A percentile compares a stretch with the other conserved stretches of the same genome.
phyloP scores from a whole-genome alignment of 1,140 invertebrate species.

The Xylocopa sonorina region DNA sequence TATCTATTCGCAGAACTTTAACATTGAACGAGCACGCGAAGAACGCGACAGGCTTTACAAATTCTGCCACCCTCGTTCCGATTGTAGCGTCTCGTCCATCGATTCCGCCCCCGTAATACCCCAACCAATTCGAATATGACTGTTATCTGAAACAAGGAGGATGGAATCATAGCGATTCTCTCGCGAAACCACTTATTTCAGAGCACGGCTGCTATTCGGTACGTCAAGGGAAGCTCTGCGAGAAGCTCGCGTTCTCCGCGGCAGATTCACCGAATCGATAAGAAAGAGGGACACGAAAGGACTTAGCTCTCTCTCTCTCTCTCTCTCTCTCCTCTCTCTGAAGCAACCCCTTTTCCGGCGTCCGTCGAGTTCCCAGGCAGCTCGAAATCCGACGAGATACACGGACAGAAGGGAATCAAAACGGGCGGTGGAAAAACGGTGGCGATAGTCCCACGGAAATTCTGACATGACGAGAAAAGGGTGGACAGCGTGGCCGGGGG shows the following conservation, averaged over 20 bases:
- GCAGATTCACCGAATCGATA: conserved; percentile 31
- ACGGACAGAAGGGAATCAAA: conserved; percentile 18
- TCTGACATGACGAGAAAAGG: conserved; percentile 40
- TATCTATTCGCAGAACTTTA: not conserved
- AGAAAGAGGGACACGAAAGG: conserved; percentile 6
- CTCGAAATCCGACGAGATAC: conserved; percentile 21
- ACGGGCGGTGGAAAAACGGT: conserved; percentile 16
- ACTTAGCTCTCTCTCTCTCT: no score
- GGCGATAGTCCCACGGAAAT: conserved; percentile 23
- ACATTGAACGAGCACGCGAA: no score
- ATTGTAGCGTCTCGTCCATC: not conserved
- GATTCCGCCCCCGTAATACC: not conserved
- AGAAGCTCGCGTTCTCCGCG: not conserved
- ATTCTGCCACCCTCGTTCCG: conserved; percentile 2
- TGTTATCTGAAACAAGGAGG: no score
- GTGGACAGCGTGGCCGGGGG: no score
- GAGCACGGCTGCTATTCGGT: conserved; percentile 9
- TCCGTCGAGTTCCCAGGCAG: conserved; percentile 30
- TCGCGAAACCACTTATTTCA: conserved; percentile 8
- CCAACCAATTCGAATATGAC: not conserved
- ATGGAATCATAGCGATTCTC: not conserved
- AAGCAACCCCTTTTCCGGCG: not conserved
- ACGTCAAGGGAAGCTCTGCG: not conserved
- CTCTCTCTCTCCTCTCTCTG: no score
- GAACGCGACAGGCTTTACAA: no score